Percentiles rank a stretch among this genome's conserved stretches.
Conservation (phyloP, 1,140 invertebrate species). For the Pseudachorutes palmiensis region DNA sequence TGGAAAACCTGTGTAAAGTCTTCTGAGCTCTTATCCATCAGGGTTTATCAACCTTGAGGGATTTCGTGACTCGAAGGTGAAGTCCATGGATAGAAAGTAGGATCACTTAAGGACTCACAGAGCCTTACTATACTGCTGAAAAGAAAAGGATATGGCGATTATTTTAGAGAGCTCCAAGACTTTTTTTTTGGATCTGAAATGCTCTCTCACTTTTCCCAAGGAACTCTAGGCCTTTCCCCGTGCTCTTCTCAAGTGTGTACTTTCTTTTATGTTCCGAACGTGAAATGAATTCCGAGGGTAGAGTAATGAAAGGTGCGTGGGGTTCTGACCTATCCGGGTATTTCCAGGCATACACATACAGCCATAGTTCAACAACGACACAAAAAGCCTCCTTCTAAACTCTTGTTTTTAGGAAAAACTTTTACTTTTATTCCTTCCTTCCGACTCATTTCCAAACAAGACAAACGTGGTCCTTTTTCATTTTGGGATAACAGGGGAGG, state of each 20-base stretch:
- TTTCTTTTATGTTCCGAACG: constrained; percentile 1
- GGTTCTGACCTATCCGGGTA: neutral
- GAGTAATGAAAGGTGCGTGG: constrained; percentile 1
- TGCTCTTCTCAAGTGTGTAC: constrained; percentile 4
- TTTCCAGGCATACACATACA: neutral
- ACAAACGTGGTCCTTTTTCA: too few relatives aligned
- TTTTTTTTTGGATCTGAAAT: neutral
- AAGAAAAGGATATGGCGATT: constrained; percentile 16
- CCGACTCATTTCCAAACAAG: neutral
- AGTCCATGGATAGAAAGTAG: neutral
- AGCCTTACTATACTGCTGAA: constrained; percentile 11
- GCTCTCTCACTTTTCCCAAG: neutral
- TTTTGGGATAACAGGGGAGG: too few relatives aligned
- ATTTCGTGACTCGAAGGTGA: constrained; percentile 3
- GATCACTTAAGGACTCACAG: neutral
- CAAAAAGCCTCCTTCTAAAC: neutral
- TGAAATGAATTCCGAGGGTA: neutral
- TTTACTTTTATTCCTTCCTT: neutral
- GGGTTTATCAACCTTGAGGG: too few relatives aligned
- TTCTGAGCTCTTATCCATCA: too few relatives aligned
- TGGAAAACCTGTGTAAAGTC: too few relatives aligned
- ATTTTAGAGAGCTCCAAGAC: constrained; percentile 11
- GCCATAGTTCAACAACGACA: neutral
- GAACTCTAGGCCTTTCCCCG: neutral
- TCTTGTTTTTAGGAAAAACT: neutral